A percentile compares a stretch with the other conserved stretches of the same genome.
Conservation (phyloP, 2,797 vertebrate genomes). For the Eulemur mongoz region DNA sequence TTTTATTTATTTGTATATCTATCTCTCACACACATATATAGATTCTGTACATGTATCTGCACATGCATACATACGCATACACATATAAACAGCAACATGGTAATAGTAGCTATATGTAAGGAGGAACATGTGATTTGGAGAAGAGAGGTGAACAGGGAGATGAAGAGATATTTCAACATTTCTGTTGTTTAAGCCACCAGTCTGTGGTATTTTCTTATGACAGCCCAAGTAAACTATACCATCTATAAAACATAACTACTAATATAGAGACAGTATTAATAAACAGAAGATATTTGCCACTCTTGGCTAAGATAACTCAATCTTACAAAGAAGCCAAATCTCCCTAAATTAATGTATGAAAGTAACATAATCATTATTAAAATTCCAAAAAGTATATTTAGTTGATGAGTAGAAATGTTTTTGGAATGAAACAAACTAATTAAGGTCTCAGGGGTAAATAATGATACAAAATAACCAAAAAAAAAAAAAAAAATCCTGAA, state of each 20-base stretch:
- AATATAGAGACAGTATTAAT: background rate
- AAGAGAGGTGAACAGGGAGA: background rate
- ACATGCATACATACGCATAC: background rate
- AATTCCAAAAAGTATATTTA: background rate
- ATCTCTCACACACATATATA: background rate
- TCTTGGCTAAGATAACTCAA: slow-evolving; percentile 3
- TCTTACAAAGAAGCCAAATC: background rate
- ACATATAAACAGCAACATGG: background rate
- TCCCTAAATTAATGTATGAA: background rate
- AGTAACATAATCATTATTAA: background rate
- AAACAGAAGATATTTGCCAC: background rate
- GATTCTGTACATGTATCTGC: background rate
- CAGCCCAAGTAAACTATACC: background rate
- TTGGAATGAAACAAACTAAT: background rate
- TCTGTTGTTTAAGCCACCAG: background rate
- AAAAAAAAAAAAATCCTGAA: background rate
- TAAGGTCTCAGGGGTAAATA: slow-evolving; percentile 14
- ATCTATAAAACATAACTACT: background rate
- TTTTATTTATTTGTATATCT: background rate
- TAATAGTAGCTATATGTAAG: background rate
- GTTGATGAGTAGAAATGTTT: background rate
- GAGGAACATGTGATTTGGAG: background rate
- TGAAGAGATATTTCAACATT: background rate
- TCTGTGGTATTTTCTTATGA: background rate
- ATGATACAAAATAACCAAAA: slow-evolving; percentile 6